phyloP scores from a whole-genome alignment of 1,140 invertebrate genomes.

The Bactericera cockerelli region DNA sequence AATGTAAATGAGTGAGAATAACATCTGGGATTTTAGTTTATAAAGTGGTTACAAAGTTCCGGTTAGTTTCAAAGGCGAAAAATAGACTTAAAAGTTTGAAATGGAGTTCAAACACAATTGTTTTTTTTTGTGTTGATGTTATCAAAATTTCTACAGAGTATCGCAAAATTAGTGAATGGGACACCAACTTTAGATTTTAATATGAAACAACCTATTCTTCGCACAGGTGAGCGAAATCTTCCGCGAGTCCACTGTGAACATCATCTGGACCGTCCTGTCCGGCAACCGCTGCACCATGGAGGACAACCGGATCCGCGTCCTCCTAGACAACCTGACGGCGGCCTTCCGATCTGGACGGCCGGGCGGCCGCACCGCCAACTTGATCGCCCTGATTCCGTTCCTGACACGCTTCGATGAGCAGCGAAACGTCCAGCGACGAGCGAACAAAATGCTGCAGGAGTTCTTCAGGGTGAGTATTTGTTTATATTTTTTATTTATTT shows the following conservation, averaged over 20 bases:
- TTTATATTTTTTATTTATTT: conserved; percentile 33
- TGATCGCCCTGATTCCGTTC: background rate
- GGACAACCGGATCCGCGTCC: conserved; percentile 13
- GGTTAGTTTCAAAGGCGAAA: no score
- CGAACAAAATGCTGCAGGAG: conserved; percentile 29
- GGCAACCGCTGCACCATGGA: conserved; percentile 25
- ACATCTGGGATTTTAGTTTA: no score
- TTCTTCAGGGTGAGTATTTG: conserved; percentile 34
- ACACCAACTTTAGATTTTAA: no score
- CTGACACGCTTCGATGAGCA: background rate
- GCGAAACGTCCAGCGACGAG: conserved; percentile 16
- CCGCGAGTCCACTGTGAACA: conserved; percentile 29
- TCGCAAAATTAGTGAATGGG: no score
- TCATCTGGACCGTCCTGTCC: conserved; percentile 32
- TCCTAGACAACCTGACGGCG: conserved; percentile 13
- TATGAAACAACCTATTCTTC: no score
- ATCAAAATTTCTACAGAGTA: no score
- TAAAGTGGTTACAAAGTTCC: no score
- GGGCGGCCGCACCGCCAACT: background rate
- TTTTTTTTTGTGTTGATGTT: no score
- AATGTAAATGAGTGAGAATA: no score
- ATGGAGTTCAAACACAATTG: no score
- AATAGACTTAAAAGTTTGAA: no score
- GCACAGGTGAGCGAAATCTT: conserved; percentile 28
- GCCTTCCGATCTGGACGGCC: conserved; percentile 10